These are phyloP conservation scores for Pagetopsis macropterus DNA, from an alignment of 2,797 vertebrate genomes.

Conservation along the genomic window DNA sequence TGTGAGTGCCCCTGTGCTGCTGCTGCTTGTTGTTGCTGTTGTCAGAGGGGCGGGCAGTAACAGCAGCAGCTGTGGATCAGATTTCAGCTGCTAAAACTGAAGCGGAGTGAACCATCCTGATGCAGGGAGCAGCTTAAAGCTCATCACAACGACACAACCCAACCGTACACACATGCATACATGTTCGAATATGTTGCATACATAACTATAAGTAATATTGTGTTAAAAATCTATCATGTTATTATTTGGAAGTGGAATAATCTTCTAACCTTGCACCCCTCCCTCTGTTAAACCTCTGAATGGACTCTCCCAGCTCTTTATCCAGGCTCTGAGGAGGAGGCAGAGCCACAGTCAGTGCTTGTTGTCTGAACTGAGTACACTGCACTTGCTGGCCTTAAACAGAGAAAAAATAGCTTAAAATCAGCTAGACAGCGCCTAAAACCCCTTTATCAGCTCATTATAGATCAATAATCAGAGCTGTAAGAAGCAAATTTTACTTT, in stretches of 20 bases:
- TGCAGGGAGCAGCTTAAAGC: neutral
- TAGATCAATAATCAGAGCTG: constrained; percentile 47
- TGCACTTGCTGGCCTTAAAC: neutral
- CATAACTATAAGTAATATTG: fast-evolving
- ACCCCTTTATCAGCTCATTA: constrained; percentile 20
- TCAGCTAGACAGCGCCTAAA: constrained; percentile 4
- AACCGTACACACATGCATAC: fast-evolving
- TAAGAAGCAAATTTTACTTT: constrained; percentile 33
- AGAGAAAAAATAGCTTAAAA: constrained; percentile 10
- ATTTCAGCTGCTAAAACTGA: constrained; percentile 67
- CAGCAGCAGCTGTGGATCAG: constrained; percentile 60
- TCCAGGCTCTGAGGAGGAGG: constrained; percentile 33
- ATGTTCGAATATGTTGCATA: fast-evolving
- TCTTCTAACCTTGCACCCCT: neutral
- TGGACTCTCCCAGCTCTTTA: constrained; percentile 63
- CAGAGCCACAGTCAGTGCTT: constrained; percentile 38
- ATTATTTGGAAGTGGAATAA: neutral
- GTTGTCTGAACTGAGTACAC: neutral
- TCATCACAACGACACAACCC: neutral
- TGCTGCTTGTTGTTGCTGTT: constrained; percentile 47
- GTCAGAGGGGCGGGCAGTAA: constrained; percentile 30
- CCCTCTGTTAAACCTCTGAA: constrained; percentile 9
- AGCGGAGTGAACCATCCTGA: constrained; percentile 55
- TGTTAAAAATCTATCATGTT: neutral
- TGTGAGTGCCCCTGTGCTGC: neutral